Conservation (phyloP, 2,888 invertebrate genomes). For the Cataglyphis albicans region DNA sequence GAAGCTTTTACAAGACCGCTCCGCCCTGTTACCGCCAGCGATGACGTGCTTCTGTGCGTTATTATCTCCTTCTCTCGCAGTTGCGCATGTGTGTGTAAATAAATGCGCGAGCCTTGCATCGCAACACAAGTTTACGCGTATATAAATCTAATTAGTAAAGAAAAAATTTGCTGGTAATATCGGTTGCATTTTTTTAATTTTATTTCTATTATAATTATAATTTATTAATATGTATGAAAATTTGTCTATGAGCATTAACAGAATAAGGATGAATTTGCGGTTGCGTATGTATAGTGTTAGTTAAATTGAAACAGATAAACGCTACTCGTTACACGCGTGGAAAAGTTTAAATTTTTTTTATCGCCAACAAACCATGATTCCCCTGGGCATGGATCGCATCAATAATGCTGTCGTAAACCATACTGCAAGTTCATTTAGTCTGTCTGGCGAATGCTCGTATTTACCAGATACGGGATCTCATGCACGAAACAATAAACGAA, state of each 20-base stretch:
- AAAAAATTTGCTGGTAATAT: background rate
- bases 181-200: background rate
- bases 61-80: background rate
- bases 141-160: background rate
- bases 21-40: slow-evolving; percentile 69
- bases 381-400: slow-evolving; percentile 34
- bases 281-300: background rate
- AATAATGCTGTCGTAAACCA: slow-evolving; percentile 38
- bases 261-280: background rate
- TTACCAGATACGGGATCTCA: slow-evolving; percentile 53
- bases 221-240: background rate
- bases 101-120: background rate
- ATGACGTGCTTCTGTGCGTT: slow-evolving; percentile 60
- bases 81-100: slow-evolving; percentile 1
- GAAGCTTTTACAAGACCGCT: slow-evolving; percentile 67
- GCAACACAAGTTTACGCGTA: background rate
- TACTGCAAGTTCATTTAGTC: slow-evolving; percentile 40
- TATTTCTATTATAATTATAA: background rate
- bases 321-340: slow-evolving; percentile 14
- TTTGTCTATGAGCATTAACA: background rate
- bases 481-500: slow-evolving; percentile 57
- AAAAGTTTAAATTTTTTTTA: background rate
- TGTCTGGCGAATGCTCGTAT: slow-evolving; percentile 49
- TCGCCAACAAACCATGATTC: background rate
- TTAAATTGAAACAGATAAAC: background rate